Evolutionary conservation across 2,113 vertebrate genomes (phyloP).

Genomic region (Cyanistes caeruleus): DNA sequence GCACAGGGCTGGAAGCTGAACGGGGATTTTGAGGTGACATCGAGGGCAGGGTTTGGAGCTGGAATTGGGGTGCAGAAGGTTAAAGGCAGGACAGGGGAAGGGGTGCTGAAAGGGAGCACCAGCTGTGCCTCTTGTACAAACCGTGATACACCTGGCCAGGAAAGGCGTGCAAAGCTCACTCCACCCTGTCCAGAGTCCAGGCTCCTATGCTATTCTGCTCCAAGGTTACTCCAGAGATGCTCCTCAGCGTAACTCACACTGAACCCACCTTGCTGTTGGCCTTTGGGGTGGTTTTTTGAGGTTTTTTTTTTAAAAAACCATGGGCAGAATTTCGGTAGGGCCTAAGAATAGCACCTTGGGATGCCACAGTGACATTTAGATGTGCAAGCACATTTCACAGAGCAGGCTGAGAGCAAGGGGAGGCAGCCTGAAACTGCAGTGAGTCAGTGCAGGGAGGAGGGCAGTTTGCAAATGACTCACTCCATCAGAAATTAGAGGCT

Average conservation of each 20-base stretch:
- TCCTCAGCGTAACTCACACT: rapidly evolving
- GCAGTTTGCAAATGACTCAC: constrained; percentile 4
- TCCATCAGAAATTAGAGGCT: not conserved
- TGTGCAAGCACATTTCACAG: rapidly evolving
- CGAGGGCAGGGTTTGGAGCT: rapidly evolving
- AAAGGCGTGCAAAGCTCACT: rapidly evolving
- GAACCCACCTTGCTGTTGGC: rapidly evolving
- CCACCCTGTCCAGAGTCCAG: not conserved
- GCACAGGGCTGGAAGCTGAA: rapidly evolving
- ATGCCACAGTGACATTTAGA: not conserved
- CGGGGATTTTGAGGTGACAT: rapidly evolving
- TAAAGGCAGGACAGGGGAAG: not conserved
- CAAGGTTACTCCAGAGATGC: not conserved
- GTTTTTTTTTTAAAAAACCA: not conserved
- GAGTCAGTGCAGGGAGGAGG: constrained; percentile 55
- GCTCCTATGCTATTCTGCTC: rapidly evolving
- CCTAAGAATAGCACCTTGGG: not conserved
- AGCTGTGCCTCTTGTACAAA: rapidly evolving
- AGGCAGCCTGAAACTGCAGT: not conserved
- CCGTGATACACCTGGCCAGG: rapidly evolving
- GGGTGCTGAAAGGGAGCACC: rapidly evolving
- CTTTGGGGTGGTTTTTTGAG: not conserved
- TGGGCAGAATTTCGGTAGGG: not conserved
- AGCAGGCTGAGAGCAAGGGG: not conserved
- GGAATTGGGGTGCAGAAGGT: too few relatives aligned